Evolutionary conservation across 1,140 invertebrate genomes (phyloP).

Genomic region (Drosophila melanogaster): DNA sequence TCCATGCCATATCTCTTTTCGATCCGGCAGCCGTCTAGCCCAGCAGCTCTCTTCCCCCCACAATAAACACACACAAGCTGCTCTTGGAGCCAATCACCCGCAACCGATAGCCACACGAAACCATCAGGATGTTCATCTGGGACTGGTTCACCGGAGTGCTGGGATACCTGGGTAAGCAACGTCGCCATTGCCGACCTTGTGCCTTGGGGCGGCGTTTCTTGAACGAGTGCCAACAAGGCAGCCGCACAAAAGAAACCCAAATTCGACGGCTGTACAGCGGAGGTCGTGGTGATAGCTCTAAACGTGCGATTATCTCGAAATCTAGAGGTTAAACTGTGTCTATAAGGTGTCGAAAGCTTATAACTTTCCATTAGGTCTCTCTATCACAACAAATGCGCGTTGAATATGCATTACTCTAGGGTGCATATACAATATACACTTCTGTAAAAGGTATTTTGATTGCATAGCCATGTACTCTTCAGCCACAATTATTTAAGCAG

Average conservation of each 20-base stretch:
- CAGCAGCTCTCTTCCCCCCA: constrained; percentile 67
- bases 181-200: constrained; percentile 57
- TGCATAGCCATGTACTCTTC: too few species aligned
- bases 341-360: neutral
- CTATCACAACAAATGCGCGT: neutral
- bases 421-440: too few species aligned
- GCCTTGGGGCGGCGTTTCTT: constrained; percentile 56
- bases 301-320: neutral
- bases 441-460: too few species aligned
- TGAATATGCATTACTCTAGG: neutral
- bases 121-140: constrained; percentile 95
- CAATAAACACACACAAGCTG: constrained; percentile 49
- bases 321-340: neutral
- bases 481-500: too few species aligned
- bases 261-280: constrained; percentile 25
- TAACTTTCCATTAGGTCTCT: neutral
- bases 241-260: constrained; percentile 61
- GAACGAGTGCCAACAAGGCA: constrained; percentile 77
- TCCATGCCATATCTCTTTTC: constrained; percentile 4
- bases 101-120: constrained; percentile 51
- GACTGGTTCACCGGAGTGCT: constrained; percentile 98
- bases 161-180: constrained; percentile 94
- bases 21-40: constrained; percentile 49
- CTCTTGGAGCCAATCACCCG: constrained; percentile 61
- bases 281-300: constrained; percentile 17